These are phyloP conservation scores for Diabrotica virgifera DNA, from an alignment of 1,140 invertebrate species.

Conservation along the genomic window DNA sequence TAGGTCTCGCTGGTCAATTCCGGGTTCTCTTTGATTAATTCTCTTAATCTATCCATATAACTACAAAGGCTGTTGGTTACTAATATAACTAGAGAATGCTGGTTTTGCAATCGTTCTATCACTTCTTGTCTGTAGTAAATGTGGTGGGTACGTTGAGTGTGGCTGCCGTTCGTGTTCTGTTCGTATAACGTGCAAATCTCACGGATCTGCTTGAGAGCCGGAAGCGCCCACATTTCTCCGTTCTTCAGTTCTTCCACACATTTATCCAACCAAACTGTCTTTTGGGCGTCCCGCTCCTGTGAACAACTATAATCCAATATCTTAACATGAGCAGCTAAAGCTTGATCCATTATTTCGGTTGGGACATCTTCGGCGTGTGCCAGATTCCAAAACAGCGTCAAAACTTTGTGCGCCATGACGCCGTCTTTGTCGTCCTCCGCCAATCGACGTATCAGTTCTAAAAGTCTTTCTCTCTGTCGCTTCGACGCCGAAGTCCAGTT, in stretches of 20 bases:
- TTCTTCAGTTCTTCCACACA: conserved; percentile 93
- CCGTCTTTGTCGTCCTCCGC: conserved; percentile 98
- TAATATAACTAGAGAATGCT: conserved; percentile 89
- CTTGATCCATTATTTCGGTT: conserved; percentile 97
- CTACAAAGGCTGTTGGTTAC: conserved; percentile 89
- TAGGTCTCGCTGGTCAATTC: conserved; percentile 79
- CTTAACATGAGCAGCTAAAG: conserved; percentile 92
- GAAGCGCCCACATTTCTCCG: conserved; percentile 87
- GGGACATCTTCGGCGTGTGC: conserved; percentile 95
- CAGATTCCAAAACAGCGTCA: conserved; percentile 95
- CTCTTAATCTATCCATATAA: conserved; percentile 86
- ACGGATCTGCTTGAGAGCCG: conserved; percentile 91
- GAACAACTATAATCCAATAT: conserved; percentile 98
- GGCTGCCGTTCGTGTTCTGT: conserved; percentile 51
- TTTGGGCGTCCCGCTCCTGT: conserved; percentile 92
- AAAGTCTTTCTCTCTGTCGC: conserved; percentile 91
- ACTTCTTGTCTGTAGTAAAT: conserved; percentile 71
- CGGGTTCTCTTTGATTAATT: conserved; percentile 67
- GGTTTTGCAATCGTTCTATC: conserved; percentile 87
- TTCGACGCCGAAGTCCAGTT: conserved; percentile 92
- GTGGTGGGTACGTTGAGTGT: conserved; percentile 62
- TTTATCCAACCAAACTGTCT: conserved; percentile 92
- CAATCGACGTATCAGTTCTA: conserved; percentile 90
- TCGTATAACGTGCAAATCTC: conserved; percentile 96
- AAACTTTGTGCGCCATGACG: conserved; percentile 97